phyloP scores from a whole-genome alignment of 2,888 invertebrate genomes.

The Esperia sulphurella region DNA sequence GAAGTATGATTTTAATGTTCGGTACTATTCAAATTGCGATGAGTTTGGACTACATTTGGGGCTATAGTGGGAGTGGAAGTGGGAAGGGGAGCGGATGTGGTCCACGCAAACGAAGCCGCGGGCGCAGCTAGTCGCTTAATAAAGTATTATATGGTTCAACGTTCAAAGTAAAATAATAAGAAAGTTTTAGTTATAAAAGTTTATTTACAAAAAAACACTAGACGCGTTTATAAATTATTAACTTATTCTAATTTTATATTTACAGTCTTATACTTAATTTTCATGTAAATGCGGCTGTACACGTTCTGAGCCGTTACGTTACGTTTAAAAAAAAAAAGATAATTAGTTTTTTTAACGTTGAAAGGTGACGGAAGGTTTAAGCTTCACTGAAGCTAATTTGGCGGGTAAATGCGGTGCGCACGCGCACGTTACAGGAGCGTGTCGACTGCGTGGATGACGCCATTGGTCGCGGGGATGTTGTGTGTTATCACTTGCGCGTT shows the following conservation, averaged over 20 bases:
- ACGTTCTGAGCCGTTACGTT: not conserved
- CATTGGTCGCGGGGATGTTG: conserved; percentile 93
- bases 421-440: conserved; percentile 47
- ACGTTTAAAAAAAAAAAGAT: not conserved
- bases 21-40: no score
- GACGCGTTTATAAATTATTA: conserved; percentile 68
- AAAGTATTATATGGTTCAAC: no score
- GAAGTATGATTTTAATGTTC: no score
- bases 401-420: conserved; percentile 23
- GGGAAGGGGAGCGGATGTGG: no score
- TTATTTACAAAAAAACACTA: conserved; percentile 69
- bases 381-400: conserved; percentile 64
- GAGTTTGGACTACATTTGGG: no score
- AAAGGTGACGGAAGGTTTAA: conserved; percentile 8
- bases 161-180: conserved; percentile 11
- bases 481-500: conserved; percentile 89
- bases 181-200: conserved; percentile 31
- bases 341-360: not conserved
- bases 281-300: not conserved
- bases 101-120: no score
- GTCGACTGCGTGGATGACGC: conserved; percentile 92
- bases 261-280: conserved; percentile 63
- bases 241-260: conserved; percentile 64
- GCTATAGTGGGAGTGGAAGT: no score
- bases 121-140: no score